A percentile compares a stretch with the other conserved stretches of the same genome.
Conservation (phyloP, 2,888 invertebrate genomes). For the Allygus modestus region DNA sequence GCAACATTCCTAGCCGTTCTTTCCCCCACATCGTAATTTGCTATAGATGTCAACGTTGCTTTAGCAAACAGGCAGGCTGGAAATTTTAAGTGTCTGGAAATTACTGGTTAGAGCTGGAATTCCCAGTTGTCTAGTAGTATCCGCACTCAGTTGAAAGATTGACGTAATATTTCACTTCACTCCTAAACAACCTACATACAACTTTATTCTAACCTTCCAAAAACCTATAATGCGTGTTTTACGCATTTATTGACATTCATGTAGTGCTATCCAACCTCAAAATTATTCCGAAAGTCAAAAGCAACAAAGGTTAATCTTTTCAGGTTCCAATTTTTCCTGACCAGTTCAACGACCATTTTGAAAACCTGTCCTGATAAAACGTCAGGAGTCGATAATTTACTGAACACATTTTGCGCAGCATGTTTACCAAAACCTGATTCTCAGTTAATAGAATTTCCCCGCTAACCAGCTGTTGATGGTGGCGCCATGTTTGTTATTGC, state of each 20-base stretch:
- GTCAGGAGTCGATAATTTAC: background rate
- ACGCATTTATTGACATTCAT: no score
- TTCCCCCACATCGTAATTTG: background rate
- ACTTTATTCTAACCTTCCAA: no score
- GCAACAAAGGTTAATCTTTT: no score
- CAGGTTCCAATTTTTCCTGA: no score
- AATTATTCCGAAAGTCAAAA: no score
- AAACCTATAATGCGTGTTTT: no score
- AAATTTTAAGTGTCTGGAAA: background rate
- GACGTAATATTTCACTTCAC: no score
- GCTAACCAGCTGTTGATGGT: background rate
- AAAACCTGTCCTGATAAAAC: no score
- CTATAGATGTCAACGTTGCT: background rate
- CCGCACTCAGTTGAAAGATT: no score
- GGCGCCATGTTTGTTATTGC: background rate
- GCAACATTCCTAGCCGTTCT: background rate
- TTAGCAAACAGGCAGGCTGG: background rate
- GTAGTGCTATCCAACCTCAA: no score
- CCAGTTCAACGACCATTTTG: no score
- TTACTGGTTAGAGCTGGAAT: background rate
- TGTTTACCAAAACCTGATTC: background rate
- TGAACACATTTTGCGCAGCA: conserved; percentile 1
- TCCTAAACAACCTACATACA: no score
- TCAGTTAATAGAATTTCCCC: conserved; percentile 10
- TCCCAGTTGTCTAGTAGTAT: background rate